Base-by-base conservation (phyloP, 2,797 vertebrate genomes). In the Eremophila alpestris region DNA sequence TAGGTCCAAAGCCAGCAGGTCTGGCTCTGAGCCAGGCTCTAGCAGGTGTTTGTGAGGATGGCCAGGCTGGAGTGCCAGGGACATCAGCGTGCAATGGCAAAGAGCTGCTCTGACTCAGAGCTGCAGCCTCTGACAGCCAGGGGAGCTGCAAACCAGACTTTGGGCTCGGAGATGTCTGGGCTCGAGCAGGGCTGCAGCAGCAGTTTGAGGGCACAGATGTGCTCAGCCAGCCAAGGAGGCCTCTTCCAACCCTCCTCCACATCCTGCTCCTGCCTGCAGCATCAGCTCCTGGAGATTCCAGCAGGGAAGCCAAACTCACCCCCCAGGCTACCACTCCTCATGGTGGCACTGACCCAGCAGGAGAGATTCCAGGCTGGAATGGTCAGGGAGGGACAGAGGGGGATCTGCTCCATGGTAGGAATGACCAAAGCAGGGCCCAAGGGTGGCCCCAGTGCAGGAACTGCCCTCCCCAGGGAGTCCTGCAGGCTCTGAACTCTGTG, bases 311-410 rank as follows among this genome's bases (percentile, higher is more conserved):
- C 32, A 45, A 54, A 9, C 30, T 21, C 36, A 13, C 3, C 23
- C 23, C 41, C 27, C n/a, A 5, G 2, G 5, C 4, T 3, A 0
- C 7, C 2, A 1, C 36, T 40, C 8, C 46, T 18, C 26, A 3
- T 1, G 16, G 20, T 40, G 12, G n/a, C 20, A 16, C 32, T 11
- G 16, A 14, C 5, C 52, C 45, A 56, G n/a, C n/a, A 67, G 40
- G 19, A 67, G 24, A 22, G 16, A 15, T 4, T 34, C 65, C 58
- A 21, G 23, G 17, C 23, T 17, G 16, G 64, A 45, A 34, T 1
- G 19, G 2, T 27, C 29, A 41, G 23, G 12, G 5, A 49, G 34
- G 6, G 6, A 6, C 29, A 77, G 54, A 46, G 34, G 1, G 4
- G 4, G 8, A 22, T n/a, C 38, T 34, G 22, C 58, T 84, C 52